Evolutionary conservation across 2,113 vertebrate species (phyloP), one percentile per base, ranked within the genome.

Genomic region (Phalacrocorax aristotelis): DNA sequence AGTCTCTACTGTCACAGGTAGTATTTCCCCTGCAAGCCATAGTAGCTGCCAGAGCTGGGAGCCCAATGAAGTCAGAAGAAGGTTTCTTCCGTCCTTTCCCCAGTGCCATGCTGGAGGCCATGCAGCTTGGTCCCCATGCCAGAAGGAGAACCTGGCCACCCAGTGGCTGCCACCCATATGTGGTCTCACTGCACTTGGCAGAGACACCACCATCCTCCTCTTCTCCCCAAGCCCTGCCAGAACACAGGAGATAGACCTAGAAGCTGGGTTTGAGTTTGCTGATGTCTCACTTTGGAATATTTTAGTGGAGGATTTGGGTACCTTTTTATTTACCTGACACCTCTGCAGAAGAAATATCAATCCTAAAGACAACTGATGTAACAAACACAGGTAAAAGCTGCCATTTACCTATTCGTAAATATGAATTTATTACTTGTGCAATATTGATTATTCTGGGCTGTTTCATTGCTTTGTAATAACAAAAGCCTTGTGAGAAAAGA

Each of bases 101-200:
- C 17, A 8, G 29, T 3, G 36, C 26, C 1, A 0, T 51, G 32
- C 11, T 3, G 2, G 15, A 49, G 52, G 14, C 21, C 1, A 3
- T 40, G 27, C 13, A 44, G 11, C 10, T 66, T 0, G 1, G 19
- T 19, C 11, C 36, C n/a, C n/a, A 40, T 26, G 2, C 58, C 17
- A 25, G 69, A 19, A 70, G 30, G 11, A 80, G 4, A 86, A 1
- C 9, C 21, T 83, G 14, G 30, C 19, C 0, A 0, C 9, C 0
- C 2, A 42, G 32, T 2, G 4, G 26, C 22, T 80, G 36, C 13
- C 38, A 48, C 5, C 6, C 6, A 5, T 7, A 36, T 0, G 1
- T 22, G 29, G 3, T 68, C 60, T 70, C 52, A 20, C 1, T 42
- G 22, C 21, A 11, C 49, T 32, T 34, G n/a, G 32, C 32, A 70